Base-by-base conservation (phyloP, 2,113 vertebrate genomes). In the Etia nguti region DNA sequence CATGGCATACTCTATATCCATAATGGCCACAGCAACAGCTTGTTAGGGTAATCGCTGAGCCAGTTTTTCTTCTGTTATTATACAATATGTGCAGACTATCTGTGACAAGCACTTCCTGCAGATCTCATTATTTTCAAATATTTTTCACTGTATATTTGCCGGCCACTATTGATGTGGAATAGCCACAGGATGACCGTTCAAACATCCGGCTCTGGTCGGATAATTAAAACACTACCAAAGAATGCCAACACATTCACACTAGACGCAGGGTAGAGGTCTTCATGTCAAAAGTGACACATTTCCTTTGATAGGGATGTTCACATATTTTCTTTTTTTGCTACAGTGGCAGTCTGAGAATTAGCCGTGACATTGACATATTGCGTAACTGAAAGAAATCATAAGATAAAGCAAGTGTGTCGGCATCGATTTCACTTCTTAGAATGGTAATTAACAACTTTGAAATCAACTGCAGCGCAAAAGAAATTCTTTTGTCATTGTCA, bases 21-120 rank as follows among this genome's bases (percentile, higher is more conserved):
- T 90, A 90, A 93, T 89, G 82, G 48, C 87, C 90, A 80, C 60
- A 77, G 82, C 86, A 89, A 86, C 83, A 86, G 89, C 89, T 91
- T 91, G 80, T 91, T 89, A 88, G 80, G 60, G 36, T 62, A 60
- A 41, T 85, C 77, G 48, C 36, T 65, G 48, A 89, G 52, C 56
- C 70, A 20, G 5, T 80, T 83, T 46, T 46, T 6, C 48, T 65
- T 46, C 13, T 38, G 87, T 86, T 86, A 75, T 83, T 75, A 81
- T 59, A 24, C 10, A 81, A 57, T 50, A 29, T 77, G 46, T 87
- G 43, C 55, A 73, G 79, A 88, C 6, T 18, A 6, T 65, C 55
- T 36, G 26, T 22, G 41, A 34, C 56, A 79, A 75, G 57, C 20
- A 5, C 62, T 81, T 55, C 48, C 81, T 82, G 52, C 6, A 70